Conservation (phyloP, 2,888 invertebrate species). For the Ypsolopha sequella region DNA sequence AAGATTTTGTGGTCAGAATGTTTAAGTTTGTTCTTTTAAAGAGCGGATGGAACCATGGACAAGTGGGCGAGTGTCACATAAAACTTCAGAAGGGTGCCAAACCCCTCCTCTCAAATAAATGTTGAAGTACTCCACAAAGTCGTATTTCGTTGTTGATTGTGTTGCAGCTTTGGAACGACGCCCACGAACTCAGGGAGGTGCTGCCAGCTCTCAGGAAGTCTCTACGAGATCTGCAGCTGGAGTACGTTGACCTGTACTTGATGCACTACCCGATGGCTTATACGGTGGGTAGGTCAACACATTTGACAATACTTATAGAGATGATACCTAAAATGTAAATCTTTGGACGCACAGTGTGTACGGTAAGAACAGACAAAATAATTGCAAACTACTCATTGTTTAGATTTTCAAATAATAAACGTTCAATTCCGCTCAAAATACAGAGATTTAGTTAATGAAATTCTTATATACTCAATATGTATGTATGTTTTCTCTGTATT, state of each 20-base stretch:
- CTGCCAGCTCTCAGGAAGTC: conserved; percentile 74
- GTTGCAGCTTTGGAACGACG: conserved; percentile 51
- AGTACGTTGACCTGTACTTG: conserved; percentile 85
- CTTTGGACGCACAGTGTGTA: too few species aligned
- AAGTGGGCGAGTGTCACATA: not conserved
- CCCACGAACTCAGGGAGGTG: conserved; percentile 76
- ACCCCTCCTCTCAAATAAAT: not conserved
- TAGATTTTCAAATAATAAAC: too few species aligned
- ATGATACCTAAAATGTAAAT: too few species aligned
- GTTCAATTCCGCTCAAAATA: too few species aligned
- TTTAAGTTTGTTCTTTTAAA: not conserved
- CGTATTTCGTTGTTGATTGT: conserved; percentile 14
- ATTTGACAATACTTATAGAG: too few species aligned
- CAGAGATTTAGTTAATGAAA: too few species aligned
- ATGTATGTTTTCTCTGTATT: too few species aligned
- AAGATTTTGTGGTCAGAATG: not conserved
- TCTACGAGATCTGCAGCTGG: conserved; percentile 72
- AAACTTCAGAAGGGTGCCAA: not conserved
- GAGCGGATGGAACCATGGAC: not conserved
- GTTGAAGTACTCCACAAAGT: not conserved
- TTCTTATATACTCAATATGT: too few species aligned
- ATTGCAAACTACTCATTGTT: too few species aligned
- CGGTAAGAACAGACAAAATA: too few species aligned
- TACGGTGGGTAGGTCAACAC: conserved; percentile 27
- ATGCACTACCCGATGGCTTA: conserved; percentile 86